phyloP scores from a whole-genome alignment of 2,113 vertebrate genomes.

The Brachionichthys hirsutus region DNA sequence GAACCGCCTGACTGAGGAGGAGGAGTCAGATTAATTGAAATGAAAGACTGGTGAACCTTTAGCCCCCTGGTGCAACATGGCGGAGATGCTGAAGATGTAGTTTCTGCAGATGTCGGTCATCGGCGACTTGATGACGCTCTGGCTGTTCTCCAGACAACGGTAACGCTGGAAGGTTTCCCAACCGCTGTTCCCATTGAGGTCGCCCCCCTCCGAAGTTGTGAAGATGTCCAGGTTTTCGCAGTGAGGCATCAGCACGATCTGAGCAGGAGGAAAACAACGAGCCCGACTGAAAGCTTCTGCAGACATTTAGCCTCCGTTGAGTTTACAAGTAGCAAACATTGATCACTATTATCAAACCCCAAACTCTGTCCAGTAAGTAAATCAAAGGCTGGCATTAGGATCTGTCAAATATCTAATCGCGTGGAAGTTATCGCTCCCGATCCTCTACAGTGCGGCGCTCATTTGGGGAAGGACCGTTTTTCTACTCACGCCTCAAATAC shows the following conservation, averaged over 20 bases:
- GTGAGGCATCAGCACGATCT: constrained; percentile 97
- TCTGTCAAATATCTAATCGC: no score
- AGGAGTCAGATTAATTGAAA: no score
- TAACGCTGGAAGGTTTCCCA: constrained; percentile 97
- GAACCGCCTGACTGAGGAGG: no score
- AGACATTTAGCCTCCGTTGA: no score
- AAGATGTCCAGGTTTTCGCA: constrained; percentile 95
- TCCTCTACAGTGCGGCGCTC: no score
- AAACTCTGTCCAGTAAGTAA: not conserved
- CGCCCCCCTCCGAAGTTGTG: constrained; percentile 83
- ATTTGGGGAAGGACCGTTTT: no score
- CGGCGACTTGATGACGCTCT: constrained; percentile 88
- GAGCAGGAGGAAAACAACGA: not conserved
- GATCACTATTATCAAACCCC: not conserved
- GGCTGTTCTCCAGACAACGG: constrained; percentile 93
- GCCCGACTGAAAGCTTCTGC: not conserved
- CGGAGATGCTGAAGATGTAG: constrained; percentile 94
- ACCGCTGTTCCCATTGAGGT: constrained; percentile 77
- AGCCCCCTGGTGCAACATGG: constrained; percentile 86
- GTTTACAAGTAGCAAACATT: no score
- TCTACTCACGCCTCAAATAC: no score
- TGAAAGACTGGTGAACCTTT: constrained; percentile 73
- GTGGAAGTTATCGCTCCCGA: no score
- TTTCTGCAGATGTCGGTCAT: constrained; percentile 93
- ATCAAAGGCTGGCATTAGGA: no score